Evolutionary conservation across 2,113 vertebrate genomes (phyloP), one percentile per base, ranked within the genome.

Genomic region (Zapornia atra): DNA sequence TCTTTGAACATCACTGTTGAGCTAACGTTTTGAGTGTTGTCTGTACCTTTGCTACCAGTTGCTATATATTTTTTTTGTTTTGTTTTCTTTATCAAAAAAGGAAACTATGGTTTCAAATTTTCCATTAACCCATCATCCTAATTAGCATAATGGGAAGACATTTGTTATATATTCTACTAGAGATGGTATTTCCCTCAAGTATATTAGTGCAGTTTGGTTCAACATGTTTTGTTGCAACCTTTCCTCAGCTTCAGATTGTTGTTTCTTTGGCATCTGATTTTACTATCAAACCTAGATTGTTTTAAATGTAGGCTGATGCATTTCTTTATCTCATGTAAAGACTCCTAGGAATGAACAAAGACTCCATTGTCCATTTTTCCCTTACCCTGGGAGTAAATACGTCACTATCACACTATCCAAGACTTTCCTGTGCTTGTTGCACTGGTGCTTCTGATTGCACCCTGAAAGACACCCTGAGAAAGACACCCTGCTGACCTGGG

Each of bases 61-160:
- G 5, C 25, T 79, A 3, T 18, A 3, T 24, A n/a, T n/a, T n/a
- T n/a, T n/a, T 10, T 9, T 59, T 63, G 65, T 82, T 81, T 80
- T 79, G 2, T 34, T 75, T 91, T n/a, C 4, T 80, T 33, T 72
- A 48, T 9, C 11, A 34, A 36, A 80, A 76, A 86, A 83, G 64
- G 2, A 48, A 72, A 69, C 25, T 6, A 46, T 21, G 1, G 4
- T 48, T 94, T 89, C 20, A 73, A 48, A 33, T 36, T 77, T 88
- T 51, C 70, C n/a, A 9, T 76, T 73, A 61, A 75, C n/a, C 3
- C 7, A 6, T 54, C 36, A 6, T 2, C 20, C 17, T 56, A 33
- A 82, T 88, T 14, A 1, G 0, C 42, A 48, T 50, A 1, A 25
- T 6, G 1, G 40, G 15, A 17, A 66, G 42, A 64, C 5, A 33